Evolutionary conservation across 2,797 vertebrate genomes (phyloP).

Genomic region (Lycodopsis pacificus): DNA sequence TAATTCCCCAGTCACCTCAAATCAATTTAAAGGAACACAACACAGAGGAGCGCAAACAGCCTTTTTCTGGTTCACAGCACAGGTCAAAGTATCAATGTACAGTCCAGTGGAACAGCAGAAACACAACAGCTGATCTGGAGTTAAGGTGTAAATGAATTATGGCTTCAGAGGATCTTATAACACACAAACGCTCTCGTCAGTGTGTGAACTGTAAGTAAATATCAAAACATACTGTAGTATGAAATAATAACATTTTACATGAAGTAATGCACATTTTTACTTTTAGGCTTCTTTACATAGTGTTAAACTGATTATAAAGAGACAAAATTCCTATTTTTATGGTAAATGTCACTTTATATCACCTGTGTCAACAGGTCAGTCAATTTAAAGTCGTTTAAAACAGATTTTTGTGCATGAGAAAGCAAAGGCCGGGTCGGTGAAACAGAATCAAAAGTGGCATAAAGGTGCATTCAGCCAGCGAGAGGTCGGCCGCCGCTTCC

Average conservation of each 20-base stretch:
- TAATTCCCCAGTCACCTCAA: not conserved
- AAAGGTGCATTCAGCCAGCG: not conserved
- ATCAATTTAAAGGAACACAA: not conserved
- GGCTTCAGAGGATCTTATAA: not conserved
- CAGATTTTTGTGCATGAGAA: not conserved
- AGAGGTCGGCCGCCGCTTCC: rapidly evolving
- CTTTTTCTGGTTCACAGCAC: constrained; percentile 11
- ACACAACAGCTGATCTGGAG: not conserved
- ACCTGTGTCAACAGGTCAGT: not conserved
- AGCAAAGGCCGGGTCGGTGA: not conserved
- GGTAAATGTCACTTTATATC: not conserved
- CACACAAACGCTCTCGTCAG: not conserved
- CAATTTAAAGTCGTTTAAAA: not conserved
- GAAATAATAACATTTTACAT: too few relatives aligned
- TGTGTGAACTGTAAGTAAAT: not conserved
- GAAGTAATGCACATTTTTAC: not conserved
- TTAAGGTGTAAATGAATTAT: not conserved
- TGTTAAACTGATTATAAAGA: not conserved
- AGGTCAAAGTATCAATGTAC: not conserved
- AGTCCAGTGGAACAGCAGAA: not conserved
- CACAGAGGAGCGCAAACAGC: not conserved
- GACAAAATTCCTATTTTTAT: not conserved
- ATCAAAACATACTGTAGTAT: not conserved
- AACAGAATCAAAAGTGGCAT: not conserved
- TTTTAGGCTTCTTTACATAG: too few relatives aligned